Conservation (phyloP, 2,113 vertebrate species). For the Fregata magnificens region DNA sequence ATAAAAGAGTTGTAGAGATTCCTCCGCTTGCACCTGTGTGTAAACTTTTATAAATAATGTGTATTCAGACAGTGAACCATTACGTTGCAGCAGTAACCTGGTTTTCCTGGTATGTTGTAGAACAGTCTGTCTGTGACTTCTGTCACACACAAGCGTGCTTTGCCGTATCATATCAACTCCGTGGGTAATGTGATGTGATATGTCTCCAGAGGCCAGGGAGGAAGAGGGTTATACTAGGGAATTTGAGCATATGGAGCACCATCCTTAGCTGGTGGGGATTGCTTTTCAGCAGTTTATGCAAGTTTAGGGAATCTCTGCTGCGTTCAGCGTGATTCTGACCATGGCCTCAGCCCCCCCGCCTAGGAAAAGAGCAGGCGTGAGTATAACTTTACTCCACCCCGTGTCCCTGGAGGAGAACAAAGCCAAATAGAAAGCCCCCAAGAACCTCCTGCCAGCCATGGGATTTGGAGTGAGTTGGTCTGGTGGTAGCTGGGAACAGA, state of each 20-base stretch:
- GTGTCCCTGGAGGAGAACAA: neutral
- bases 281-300: neutral
- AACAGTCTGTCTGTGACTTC: neutral
- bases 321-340: neutral
- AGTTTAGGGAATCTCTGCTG: neutral
- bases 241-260: neutral
- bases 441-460: fast-evolving
- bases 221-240: neutral
- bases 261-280: neutral
- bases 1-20: slow-evolving; percentile 13
- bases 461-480: neutral
- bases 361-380: neutral
- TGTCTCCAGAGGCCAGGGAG: neutral
- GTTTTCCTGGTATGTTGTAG: neutral
- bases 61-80: neutral
- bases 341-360: fast-evolving
- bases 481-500: neutral
- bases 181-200: fast-evolving
- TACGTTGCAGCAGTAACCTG: neutral
- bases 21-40: neutral
- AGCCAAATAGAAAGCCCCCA: neutral
- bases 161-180: neutral
- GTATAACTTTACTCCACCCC: neutral
- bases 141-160: fast-evolving
- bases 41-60: neutral